A percentile compares a stretch with the other conserved stretches of the same genome.
These are phyloP conservation scores for Chaetodon trifascialis DNA, from an alignment of 2,113 vertebrate genomes.

Conservation along the genomic window DNA sequence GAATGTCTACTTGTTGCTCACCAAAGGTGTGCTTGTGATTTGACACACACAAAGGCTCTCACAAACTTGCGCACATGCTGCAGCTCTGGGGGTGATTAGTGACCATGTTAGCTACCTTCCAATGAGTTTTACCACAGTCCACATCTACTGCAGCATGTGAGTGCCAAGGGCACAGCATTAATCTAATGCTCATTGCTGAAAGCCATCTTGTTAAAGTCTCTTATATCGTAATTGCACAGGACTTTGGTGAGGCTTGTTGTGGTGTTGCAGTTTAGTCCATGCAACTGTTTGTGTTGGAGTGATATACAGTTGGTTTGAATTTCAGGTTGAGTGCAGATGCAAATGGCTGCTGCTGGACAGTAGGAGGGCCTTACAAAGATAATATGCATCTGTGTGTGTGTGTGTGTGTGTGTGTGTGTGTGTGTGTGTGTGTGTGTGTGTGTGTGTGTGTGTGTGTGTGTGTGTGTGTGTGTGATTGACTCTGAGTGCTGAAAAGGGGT, in stretches of 20 bases:
- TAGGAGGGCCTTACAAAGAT: not conserved
- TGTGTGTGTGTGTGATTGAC: slow-evolving; percentile 29
- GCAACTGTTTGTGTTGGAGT: slow-evolving; percentile 13
- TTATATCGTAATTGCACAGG: slow-evolving; percentile 42
- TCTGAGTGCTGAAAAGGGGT: slow-evolving; percentile 32
- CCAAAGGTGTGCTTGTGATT: not conserved
- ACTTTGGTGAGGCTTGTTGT: slow-evolving; percentile 39
- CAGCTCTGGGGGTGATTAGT: slow-evolving; percentile 63
- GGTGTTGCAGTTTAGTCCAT: slow-evolving; percentile 13
- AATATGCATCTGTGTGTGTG: not conserved
- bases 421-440: not conserved
- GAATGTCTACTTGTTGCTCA: slow-evolving; percentile 58
- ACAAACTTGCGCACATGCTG: not conserved
- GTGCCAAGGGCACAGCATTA: slow-evolving; percentile 60
- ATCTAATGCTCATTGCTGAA: slow-evolving; percentile 63
- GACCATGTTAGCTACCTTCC: slow-evolving; percentile 47
- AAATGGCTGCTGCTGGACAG: not conserved
- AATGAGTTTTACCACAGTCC: slow-evolving; percentile 52
- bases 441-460: not conserved
- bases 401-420: slow-evolving; percentile 1
- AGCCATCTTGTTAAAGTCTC: slow-evolving; percentile 62
- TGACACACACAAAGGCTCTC: not conserved
- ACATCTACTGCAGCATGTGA: slow-evolving; percentile 19
- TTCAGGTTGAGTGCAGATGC: too few species aligned
- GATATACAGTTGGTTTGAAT: not conserved